Percentiles rank a stretch among this genome's conserved stretches.
These are phyloP conservation scores for Thunnus maccoyii DNA, from an alignment of 2,113 vertebrate genomes.

Conservation along the genomic window DNA sequence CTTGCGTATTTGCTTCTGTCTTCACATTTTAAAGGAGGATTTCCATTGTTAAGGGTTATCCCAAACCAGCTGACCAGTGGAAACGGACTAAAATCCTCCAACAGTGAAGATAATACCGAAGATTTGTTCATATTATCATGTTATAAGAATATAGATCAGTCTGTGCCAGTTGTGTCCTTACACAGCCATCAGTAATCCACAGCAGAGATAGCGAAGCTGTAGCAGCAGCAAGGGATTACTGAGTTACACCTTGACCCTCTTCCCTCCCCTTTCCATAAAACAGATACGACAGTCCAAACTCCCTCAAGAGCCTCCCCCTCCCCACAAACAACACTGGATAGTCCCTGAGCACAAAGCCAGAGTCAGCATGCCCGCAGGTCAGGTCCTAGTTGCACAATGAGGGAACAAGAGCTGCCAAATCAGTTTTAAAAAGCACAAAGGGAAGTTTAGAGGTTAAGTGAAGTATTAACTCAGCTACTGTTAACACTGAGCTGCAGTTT, in stretches of 20 bases:
- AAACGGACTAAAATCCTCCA: neutral
- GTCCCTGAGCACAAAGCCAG: constrained; percentile 43
- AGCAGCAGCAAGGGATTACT: constrained; percentile 40
- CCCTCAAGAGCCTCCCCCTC: neutral
- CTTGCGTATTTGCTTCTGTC: neutral
- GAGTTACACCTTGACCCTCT: constrained; percentile 41
- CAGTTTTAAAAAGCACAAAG: constrained; percentile 48
- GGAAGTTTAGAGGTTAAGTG: constrained; percentile 45
- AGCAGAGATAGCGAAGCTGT: neutral
- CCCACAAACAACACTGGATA: constrained; percentile 52
- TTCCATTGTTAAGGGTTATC: too few relatives aligned
- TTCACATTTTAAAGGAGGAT: neutral
- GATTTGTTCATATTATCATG: neutral
- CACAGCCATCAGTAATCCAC: neutral
- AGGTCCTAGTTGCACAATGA: constrained; percentile 7
- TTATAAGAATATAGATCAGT: neutral
- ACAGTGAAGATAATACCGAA: neutral
- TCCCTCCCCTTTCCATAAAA: constrained; percentile 19
- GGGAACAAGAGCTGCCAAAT: constrained; percentile 47
- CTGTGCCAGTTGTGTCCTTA: constrained; percentile 1
- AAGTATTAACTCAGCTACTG: constrained; percentile 4
- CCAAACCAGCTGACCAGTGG: too few relatives aligned
- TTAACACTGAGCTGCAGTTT: neutral
- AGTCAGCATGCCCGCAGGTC: constrained; percentile 46
- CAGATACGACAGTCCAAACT: constrained; percentile 19